Evolutionary conservation across 2,113 vertebrate species (phyloP).

Genomic region (Indicator indicator): DNA sequence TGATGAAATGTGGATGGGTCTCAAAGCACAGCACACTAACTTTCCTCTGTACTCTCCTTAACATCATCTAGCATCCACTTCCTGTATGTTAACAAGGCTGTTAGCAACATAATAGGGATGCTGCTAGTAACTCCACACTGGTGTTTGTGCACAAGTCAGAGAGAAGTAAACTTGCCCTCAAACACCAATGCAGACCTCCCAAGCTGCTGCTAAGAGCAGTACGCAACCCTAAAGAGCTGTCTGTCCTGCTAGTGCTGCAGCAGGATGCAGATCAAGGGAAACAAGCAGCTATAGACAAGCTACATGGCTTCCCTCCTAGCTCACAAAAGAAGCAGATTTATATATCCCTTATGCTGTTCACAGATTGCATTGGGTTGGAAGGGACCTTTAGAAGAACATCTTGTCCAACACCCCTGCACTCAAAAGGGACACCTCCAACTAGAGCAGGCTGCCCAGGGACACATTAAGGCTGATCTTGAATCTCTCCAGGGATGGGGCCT

Average conservation of each 20-base stretch:
- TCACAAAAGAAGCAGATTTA: background rate
- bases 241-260: background rate
- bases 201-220: background rate
- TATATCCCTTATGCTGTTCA: background rate
- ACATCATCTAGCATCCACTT: background rate
- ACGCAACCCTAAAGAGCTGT: background rate
- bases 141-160: background rate
- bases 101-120: background rate
- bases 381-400: no score
- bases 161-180: background rate
- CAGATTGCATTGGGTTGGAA: no score
- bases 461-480: no score
- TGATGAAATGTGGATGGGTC: background rate
- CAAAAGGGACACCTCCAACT: no score
- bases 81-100: background rate
- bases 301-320: background rate
- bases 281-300: background rate
- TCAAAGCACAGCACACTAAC: background rate
- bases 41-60: background rate
- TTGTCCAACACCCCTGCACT: no score
- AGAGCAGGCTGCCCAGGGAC: no score
- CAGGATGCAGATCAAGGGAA: background rate
- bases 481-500: no score
- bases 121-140: background rate
- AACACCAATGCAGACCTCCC: background rate